Evolutionary conservation across 2,888 invertebrate genomes (phyloP), one percentile per base, ranked within the genome.

Genomic region (Drosophila algonquin): DNA sequence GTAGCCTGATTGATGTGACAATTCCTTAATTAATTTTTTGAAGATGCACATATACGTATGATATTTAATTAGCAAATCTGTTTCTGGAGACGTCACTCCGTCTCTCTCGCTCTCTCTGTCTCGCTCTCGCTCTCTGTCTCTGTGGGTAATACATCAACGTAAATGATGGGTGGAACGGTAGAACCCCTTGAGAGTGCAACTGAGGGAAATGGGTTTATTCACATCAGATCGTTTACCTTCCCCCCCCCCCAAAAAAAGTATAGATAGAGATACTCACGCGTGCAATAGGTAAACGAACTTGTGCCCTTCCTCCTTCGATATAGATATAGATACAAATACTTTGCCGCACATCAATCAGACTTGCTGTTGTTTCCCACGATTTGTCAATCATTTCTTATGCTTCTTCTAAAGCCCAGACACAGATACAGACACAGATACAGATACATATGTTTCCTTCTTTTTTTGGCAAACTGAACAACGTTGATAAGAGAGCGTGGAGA

Each of bases 1-100:
- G 80, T 79, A 76, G 74, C 72, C 79, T 89, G 90, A 90, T 90
- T 89, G 90, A 90, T 89, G 90, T 87, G 90, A 83, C 87, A 87
- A 75, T 80, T 87, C 77, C 67, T 82, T 89, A 86, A 89, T 89
- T 90, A 90, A 86, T 87, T 86, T 85, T 71, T 71, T 16, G 21
- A 12, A 67, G 56, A 50, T 56, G 68, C 65, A 63, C 65, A 63
- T 61, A 70, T 65, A 54, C 16, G 58, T n/a, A 50, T 56, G 54
- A 14, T 73, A 67, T 80, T 77, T 77, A 83, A 83, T 87, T 81
- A 87, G 80, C 75, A 65, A 72, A 75, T 81, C 76, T 68, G 72
- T 73, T 73, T 63, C 54, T 40, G 69, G 53, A 44, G 55, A 65
- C 57, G 59, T 60, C 51, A 48, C 52, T 56, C 35, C 5, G 5